phyloP scores from a whole-genome alignment of 1,140 invertebrate species.

The Alviniconcha marisindica region DNA sequence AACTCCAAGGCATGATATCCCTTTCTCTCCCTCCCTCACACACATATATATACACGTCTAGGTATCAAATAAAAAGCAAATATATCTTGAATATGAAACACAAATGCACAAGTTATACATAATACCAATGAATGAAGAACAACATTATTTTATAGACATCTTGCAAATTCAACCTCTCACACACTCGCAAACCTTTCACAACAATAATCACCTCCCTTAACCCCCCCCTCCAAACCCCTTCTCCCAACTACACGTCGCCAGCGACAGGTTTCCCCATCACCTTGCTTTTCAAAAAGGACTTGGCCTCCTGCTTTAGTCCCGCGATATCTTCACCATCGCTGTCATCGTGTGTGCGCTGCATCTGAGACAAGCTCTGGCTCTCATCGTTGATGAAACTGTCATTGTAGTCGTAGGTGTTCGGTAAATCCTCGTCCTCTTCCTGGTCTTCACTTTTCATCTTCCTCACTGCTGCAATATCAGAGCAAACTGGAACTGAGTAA shows the following conservation, averaged over 20 bases:
- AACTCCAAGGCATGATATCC: too few relatives aligned
- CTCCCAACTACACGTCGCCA: constrained; percentile 2
- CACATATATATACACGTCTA: too few relatives aligned
- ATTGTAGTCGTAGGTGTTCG: constrained; percentile 62
- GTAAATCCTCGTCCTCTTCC: constrained; percentile 54
- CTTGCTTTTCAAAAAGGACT: constrained; percentile 60
- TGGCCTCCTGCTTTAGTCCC: constrained; percentile 54
- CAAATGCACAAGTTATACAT: too few relatives aligned
- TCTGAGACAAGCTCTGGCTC: constrained; percentile 34
- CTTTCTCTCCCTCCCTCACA: too few relatives aligned
- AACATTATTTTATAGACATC: too few relatives aligned
- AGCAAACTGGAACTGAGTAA: too few relatives aligned
- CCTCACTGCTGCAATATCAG: constrained; percentile 11
- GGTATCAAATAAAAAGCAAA: too few relatives aligned
- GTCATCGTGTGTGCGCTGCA: constrained; percentile 43
- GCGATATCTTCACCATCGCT: constrained; percentile 51
- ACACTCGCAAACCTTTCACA: too few relatives aligned
- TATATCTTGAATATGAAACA: too few relatives aligned
- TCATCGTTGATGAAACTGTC: constrained; percentile 63
- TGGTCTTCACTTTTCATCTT: constrained; percentile 36
- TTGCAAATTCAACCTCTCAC: too few relatives aligned
- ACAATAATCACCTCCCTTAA: too few relatives aligned
- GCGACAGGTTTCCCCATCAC: constrained; percentile 49
- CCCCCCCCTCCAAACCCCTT: not conserved
- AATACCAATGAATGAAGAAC: too few relatives aligned